These are phyloP conservation scores for Calameuta pallipes DNA, from an alignment of 2,888 invertebrate species.

Conservation along the genomic window DNA sequence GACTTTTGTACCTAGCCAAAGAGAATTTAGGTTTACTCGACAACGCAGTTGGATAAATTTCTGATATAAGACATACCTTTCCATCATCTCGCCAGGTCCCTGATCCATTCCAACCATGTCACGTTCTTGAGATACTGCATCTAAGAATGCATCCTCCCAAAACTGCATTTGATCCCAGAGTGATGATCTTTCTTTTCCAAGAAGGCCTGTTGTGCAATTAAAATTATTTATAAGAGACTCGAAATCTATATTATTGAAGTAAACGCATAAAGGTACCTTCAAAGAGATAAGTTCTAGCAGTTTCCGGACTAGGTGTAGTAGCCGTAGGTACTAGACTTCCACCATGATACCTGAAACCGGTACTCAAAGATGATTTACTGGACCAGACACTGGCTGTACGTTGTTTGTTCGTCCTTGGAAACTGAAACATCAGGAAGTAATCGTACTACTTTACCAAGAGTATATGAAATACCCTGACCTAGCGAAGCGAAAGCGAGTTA, in stretches of 20 bases:
- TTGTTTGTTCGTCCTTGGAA: slow-evolving; percentile 79
- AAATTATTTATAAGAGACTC: not conserved
- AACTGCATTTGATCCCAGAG: slow-evolving; percentile 99
- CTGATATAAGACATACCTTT: slow-evolving; percentile 69
- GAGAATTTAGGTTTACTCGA: not conserved
- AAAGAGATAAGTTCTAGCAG: slow-evolving; percentile 89
- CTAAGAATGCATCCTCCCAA: slow-evolving; percentile 99
- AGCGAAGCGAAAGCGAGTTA: not conserved
- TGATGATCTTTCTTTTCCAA: slow-evolving; percentile 82
- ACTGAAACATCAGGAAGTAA: slow-evolving; percentile 64
- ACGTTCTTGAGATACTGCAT: slow-evolving; percentile 96
- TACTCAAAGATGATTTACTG: slow-evolving; percentile 85
- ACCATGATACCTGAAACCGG: slow-evolving; percentile 88
- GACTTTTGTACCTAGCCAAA: slow-evolving; percentile 79
- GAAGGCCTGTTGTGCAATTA: slow-evolving; percentile 57
- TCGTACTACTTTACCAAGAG: not conserved
- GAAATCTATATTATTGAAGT: not conserved
- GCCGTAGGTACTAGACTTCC: slow-evolving; percentile 83
- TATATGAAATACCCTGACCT: not conserved
- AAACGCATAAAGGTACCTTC: slow-evolving; percentile 74
- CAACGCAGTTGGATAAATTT: not conserved
- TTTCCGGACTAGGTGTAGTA: slow-evolving; percentile 90
- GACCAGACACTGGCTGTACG: slow-evolving; percentile 92
- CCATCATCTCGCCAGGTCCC: slow-evolving; percentile 99
- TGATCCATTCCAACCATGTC: slow-evolving; percentile 99